Evolutionary conservation across 2,113 vertebrate species (phyloP).

Genomic region (Ammodytes dubius): DNA sequence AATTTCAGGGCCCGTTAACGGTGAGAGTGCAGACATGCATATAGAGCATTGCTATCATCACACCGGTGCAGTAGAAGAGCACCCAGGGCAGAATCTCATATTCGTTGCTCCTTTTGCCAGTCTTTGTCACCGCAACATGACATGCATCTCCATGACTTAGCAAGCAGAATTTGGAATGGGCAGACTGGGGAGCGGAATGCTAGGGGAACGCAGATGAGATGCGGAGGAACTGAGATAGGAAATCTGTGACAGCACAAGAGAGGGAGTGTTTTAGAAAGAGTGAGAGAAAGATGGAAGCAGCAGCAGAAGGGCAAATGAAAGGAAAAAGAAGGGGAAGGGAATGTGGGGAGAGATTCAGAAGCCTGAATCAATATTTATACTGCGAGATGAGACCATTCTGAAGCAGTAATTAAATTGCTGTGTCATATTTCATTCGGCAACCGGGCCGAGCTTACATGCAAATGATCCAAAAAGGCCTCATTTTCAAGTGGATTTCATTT

Average conservation of each 20-base stretch:
- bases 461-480: conserved; percentile 72
- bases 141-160: conserved; percentile 52
- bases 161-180: conserved; percentile 51
- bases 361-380: conserved; percentile 83
- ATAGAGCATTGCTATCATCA: conserved; percentile 60
- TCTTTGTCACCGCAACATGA: conserved; percentile 46
- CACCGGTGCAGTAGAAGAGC: conserved; percentile 39
- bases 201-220: conserved; percentile 31
- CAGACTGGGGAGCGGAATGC: conserved; percentile 21
- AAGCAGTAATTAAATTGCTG: conserved; percentile 82
- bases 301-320: conserved; percentile 13
- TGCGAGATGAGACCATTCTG: conserved; percentile 77
- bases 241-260: conserved; percentile 15
- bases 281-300: conserved; percentile 32
- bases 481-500: conserved; percentile 77
- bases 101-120: conserved; percentile 49
- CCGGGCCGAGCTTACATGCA: conserved; percentile 70
- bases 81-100: conserved; percentile 64
- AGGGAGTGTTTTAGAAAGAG: conserved; percentile 26
- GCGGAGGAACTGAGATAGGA: conserved; percentile 40
- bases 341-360: conserved; percentile 42
- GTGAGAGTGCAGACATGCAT: conserved; percentile 56
- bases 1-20: conserved; percentile 74
- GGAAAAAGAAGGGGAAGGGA: conserved; percentile 22
- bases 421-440: conserved; percentile 84